A percentile compares a stretch with the other conserved stretches of the same genome.
These are phyloP conservation scores for Periophthalmodon schlosseri DNA, from an alignment of 2,113 vertebrate genomes.

Conservation along the genomic window DNA sequence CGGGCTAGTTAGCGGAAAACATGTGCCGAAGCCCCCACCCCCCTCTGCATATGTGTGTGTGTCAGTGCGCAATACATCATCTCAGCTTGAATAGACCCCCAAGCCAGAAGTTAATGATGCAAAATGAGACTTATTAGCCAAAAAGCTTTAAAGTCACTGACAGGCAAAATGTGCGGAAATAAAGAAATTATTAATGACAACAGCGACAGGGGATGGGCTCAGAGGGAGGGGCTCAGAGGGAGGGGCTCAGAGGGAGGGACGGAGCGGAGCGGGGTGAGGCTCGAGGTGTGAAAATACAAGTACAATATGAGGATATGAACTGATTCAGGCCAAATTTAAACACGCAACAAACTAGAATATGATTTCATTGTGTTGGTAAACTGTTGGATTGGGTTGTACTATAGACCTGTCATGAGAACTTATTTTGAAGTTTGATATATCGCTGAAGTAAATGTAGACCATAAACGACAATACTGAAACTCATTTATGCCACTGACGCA, in stretches of 20 bases:
- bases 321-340: no score
- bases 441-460: no score
- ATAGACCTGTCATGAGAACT: no score
- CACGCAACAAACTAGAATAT: no score
- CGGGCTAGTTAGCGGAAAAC: slow-evolving; percentile 44
- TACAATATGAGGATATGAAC: no score
- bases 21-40: slow-evolving; percentile 12
- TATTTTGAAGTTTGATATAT: no score
- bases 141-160: slow-evolving; percentile 76
- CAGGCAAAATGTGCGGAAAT: slow-evolving; percentile 62
- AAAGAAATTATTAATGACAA: slow-evolving; percentile 64
- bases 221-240: slow-evolving; percentile 17
- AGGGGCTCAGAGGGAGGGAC: slow-evolving; percentile 6
- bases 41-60: slow-evolving; percentile 40
- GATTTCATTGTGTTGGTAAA: no score
- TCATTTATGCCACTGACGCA: no score
- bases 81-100: slow-evolving; percentile 74
- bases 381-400: no score
- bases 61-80: slow-evolving; percentile 72
- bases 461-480: no score
- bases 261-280: slow-evolving; percentile 17
- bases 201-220: slow-evolving; percentile 25
- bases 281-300: not conserved
- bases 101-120: slow-evolving; percentile 81
- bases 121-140: slow-evolving; percentile 82